Percentiles rank a stretch among this genome's conserved stretches.
These are phyloP conservation scores for Pogonophryne albipinna DNA, from an alignment of 2,797 vertebrate genomes.

Conservation along the genomic window DNA sequence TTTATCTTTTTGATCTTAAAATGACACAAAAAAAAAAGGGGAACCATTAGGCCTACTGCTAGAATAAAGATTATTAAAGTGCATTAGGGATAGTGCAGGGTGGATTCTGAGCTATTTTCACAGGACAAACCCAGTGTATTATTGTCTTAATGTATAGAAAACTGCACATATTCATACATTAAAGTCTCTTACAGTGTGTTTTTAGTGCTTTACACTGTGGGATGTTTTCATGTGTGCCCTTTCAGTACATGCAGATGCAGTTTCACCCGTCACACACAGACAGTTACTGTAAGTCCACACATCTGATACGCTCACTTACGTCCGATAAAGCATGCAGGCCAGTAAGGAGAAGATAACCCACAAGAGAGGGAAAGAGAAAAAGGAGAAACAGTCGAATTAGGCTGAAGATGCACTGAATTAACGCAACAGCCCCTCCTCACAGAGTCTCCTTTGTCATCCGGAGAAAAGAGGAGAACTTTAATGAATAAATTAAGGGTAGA, in stretches of 20 bases:
- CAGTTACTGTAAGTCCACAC: conserved; percentile 72
- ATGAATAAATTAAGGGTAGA: conserved; percentile 54
- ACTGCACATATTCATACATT: neutral
- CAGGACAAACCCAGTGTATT: neutral
- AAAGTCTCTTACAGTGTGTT: neutral
- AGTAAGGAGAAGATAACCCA: conserved; percentile 41
- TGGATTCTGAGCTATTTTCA: neutral
- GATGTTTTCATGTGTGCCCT: neutral
- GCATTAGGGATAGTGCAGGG: neutral
- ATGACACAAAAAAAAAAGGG: no score
- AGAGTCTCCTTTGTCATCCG: conserved; percentile 55
- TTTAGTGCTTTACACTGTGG: neutral
- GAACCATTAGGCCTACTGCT: neutral
- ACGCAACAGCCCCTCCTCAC: conserved; percentile 49
- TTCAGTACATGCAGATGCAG: conserved; percentile 4
- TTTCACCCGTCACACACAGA: conserved; percentile 20
- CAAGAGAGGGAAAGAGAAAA: conserved; percentile 36
- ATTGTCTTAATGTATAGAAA: neutral
- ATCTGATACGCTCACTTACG: conserved; percentile 74
- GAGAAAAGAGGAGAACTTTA: conserved; percentile 41
- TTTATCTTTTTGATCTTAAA: neutral
- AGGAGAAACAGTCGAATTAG: conserved; percentile 60
- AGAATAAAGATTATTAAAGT: fast-evolving
- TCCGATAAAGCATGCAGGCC: conserved; percentile 48
- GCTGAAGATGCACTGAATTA: conserved; percentile 47